Conservation (phyloP, 2,797 vertebrate genomes). For the Apogon talboti region DNA sequence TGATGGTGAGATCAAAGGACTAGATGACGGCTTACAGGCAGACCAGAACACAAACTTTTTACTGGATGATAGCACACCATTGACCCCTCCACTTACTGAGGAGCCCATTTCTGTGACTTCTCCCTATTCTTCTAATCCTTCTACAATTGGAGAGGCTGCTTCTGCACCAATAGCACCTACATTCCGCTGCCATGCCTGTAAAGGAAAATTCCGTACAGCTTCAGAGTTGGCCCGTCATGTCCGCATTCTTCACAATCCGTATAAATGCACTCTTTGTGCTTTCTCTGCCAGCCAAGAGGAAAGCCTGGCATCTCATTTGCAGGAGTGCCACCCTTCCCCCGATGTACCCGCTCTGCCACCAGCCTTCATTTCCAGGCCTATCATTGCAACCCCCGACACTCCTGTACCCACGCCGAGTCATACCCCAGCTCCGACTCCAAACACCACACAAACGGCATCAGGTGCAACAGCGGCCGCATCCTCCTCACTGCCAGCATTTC, state of each 20-base stretch:
- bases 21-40: conserved; percentile 73
- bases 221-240: conserved; percentile 92
- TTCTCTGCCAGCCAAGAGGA: conserved; percentile 93
- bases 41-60: conserved; percentile 72
- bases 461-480: conserved; percentile 35
- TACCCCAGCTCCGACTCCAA: conserved; percentile 68
- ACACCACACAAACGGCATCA: conserved; percentile 71
- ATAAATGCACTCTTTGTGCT: conserved; percentile 92
- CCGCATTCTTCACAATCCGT: conserved; percentile 93
- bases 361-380: conserved; percentile 57
- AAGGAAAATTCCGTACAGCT: conserved; percentile 93
- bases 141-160: conserved; percentile 54
- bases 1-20: conserved; percentile 70
- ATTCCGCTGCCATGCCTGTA: conserved; percentile 93
- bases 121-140: conserved; percentile 69
- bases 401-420: conserved; percentile 78
- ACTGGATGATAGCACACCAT: conserved; percentile 73
- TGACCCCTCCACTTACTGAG: conserved; percentile 82
- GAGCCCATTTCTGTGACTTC: conserved; percentile 75
- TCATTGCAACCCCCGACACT: conserved; percentile 70
- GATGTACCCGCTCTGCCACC: conserved; percentile 64
- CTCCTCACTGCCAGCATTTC: conserved; percentile 85
- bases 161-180: conserved; percentile 68
- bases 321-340: conserved; percentile 86
- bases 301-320: conserved; percentile 88